Percentiles rank a stretch among this genome's conserved stretches.
Conservation (phyloP, 1,140 invertebrate genomes). For the Spodoptera litura region DNA sequence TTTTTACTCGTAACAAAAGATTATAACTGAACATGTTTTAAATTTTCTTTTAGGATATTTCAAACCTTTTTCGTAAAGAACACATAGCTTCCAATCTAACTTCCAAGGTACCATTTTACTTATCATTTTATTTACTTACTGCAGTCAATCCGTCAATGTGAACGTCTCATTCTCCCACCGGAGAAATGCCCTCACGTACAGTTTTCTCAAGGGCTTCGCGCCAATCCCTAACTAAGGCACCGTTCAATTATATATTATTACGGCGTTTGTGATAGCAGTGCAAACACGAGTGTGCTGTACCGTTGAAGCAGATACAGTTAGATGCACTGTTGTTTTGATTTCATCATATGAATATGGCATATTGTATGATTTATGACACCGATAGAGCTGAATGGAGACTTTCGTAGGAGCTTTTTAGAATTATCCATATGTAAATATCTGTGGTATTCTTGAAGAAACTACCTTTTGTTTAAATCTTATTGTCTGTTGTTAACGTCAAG, state of each 20-base stretch:
- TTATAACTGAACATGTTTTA: background rate
- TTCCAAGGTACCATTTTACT: background rate
- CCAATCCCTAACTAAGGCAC: conserved; percentile 31
- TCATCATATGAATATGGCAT: conserved; percentile 13
- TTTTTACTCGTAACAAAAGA: no score
- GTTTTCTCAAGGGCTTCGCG: conserved; percentile 37
- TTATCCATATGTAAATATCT: no score
- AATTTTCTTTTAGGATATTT: background rate
- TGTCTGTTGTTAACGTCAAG: no score
- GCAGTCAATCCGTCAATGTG: background rate
- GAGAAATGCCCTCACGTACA: conserved; percentile 35
- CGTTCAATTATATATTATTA: conserved; percentile 46
- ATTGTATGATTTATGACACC: background rate
- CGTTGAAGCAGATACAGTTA: conserved; percentile 28
- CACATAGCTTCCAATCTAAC: no score
- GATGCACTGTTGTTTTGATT: conserved; percentile 10
- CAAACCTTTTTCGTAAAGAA: no score
- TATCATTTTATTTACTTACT: background rate
- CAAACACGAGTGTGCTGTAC: conserved; percentile 32
- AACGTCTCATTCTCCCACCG: background rate
- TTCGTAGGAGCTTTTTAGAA: background rate
- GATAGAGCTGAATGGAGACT: background rate
- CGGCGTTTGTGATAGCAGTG: conserved; percentile 34
- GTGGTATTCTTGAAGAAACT: no score
- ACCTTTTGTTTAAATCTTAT: no score